Percentiles rank a stretch among this genome's conserved stretches.
phyloP scores from a whole-genome alignment of 2,113 vertebrate species.

The Carollia perspicillata region DNA sequence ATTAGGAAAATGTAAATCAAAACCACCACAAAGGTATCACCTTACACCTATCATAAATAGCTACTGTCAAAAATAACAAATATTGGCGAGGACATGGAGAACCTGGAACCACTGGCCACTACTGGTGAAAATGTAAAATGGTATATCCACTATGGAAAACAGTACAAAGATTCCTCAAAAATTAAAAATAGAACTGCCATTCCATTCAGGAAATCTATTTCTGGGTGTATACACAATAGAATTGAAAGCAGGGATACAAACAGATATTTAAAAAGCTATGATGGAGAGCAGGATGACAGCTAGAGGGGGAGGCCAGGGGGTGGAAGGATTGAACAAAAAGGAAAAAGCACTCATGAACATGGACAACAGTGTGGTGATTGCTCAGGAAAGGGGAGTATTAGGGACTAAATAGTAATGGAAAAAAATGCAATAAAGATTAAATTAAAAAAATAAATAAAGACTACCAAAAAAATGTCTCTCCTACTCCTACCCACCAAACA shows the following conservation, averaged over 20 bases:
- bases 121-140: neutral
- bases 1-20: neutral
- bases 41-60: neutral
- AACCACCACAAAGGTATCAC: neutral
- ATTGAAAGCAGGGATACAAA: neutral
- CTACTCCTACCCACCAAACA: neutral
- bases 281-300: too few species aligned
- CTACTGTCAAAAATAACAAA: neutral
- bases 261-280: neutral
- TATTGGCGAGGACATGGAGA: neutral
- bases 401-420: too few species aligned
- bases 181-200: neutral
- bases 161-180: neutral
- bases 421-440: too few species aligned
- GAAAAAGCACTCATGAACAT: too few species aligned
- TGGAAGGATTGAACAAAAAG: too few species aligned
- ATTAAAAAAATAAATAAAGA: too few species aligned
- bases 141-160: neutral
- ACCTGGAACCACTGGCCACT: neutral
- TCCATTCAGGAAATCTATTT: neutral
- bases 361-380: too few species aligned
- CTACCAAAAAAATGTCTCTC: neutral
- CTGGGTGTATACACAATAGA: neutral
- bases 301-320: too few species aligned
- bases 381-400: too few species aligned